Evolutionary conservation across 2,888 invertebrate genomes (phyloP).

Genomic region (Macrosiphum euphorbiae): DNA sequence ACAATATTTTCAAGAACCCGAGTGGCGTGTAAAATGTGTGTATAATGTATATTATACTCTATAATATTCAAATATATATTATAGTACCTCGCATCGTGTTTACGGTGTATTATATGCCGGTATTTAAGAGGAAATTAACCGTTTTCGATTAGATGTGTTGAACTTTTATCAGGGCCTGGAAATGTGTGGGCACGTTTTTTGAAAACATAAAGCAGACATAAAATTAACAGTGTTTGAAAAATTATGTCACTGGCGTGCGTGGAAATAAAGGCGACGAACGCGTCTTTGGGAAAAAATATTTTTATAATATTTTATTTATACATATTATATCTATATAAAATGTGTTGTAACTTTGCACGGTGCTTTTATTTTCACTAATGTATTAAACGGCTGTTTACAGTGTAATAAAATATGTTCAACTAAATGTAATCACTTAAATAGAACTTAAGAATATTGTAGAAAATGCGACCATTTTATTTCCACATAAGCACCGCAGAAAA

Average conservation of each 20-base stretch:
- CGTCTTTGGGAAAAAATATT: not conserved
- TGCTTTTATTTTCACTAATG: not conserved
- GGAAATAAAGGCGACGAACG: not conserved
- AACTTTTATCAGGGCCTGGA: not conserved
- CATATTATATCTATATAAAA: not conserved
- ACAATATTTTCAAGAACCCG: not conserved
- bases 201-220: not conserved
- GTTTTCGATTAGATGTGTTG: not conserved
- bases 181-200: not conserved
- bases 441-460: not conserved
- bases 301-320: not conserved
- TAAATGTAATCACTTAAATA: not conserved
- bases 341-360: not conserved
- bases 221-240: not conserved
- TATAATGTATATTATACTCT: not conserved
- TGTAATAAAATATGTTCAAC: not conserved
- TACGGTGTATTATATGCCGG: not conserved
- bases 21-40: not conserved
- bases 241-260: not conserved
- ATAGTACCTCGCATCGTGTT: no score
- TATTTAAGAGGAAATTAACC: not conserved
- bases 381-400: constrained; percentile 7
- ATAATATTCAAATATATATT: not conserved
- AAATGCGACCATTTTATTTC: not conserved
- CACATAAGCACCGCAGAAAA: not conserved